A percentile compares a stretch with the other conserved stretches of the same genome.
Evolutionary conservation across 2,797 vertebrate genomes (phyloP).

Genomic region (Enteromius afrohamiltoni): DNA sequence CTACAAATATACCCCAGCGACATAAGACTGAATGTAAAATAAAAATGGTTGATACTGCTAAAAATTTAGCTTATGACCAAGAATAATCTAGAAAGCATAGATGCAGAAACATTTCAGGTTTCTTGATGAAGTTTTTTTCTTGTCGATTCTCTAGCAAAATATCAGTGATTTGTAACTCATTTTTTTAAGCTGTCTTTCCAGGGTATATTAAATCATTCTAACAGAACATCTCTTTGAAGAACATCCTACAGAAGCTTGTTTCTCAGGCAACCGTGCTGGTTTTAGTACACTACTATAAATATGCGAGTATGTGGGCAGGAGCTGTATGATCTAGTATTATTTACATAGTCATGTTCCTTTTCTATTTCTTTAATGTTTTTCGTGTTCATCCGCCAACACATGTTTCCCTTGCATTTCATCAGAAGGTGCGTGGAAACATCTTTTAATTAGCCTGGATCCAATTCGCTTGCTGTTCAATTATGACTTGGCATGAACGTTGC

Average conservation of each 20-base stretch:
- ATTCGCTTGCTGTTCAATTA: neutral
- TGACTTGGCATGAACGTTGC: neutral
- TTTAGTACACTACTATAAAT: slow-evolving; percentile 52
- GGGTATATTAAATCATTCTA: slow-evolving; percentile 10
- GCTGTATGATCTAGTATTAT: slow-evolving; percentile 36
- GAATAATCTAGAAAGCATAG: neutral
- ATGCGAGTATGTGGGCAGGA: slow-evolving; percentile 46
- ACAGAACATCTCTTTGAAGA: slow-evolving; percentile 20
- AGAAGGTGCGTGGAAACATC: neutral
- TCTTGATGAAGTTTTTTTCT: neutral
- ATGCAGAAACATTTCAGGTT: neutral
- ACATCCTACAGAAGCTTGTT: slow-evolving; percentile 46
- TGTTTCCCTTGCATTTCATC: slow-evolving; percentile 12
- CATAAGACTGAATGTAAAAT: neutral
- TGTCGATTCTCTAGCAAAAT: neutral
- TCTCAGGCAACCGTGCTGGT: slow-evolving; percentile 53
- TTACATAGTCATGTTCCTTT: slow-evolving; percentile 44
- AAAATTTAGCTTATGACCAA: neutral
- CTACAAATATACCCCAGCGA: no score
- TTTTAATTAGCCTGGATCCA: neutral
- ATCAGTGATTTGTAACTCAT: slow-evolving; percentile 3
- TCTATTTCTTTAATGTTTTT: neutral
- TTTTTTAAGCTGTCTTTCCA: slow-evolving; percentile 18
- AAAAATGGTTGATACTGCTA: no score
- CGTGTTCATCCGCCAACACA: slow-evolving; percentile 1